These are phyloP conservation scores for Digitonthophagus gazella DNA, from an alignment of 2,888 invertebrate species.

Conservation along the genomic window DNA sequence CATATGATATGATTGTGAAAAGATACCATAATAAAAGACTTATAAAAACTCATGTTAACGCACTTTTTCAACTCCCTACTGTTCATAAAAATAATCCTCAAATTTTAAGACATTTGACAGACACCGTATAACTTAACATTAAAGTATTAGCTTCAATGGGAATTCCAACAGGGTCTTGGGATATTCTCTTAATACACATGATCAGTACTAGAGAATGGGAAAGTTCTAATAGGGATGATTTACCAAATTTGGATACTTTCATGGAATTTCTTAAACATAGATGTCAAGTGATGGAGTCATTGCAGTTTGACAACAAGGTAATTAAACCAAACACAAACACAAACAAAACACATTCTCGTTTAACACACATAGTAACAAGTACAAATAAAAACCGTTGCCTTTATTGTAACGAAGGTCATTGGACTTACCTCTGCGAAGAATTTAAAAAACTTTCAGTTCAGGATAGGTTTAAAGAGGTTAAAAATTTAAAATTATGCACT, in stretches of 20 bases:
- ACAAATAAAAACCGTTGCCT: not conserved
- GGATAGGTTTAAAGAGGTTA: slow-evolving; percentile 8
- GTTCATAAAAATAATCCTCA: too few species aligned
- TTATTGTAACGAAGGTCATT: not conserved
- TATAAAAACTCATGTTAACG: slow-evolving; percentile 21
- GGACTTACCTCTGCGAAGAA: slow-evolving; percentile 1
- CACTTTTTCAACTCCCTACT: too few species aligned
- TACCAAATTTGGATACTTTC: slow-evolving; percentile 8
- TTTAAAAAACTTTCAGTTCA: slow-evolving; percentile 6
- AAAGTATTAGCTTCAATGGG: slow-evolving; percentile 11
- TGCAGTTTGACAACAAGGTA: not conserved
- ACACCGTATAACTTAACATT: slow-evolving; percentile 10
- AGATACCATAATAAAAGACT: slow-evolving; percentile 17
- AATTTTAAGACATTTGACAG: slow-evolving; percentile 11
- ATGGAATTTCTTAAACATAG: not conserved
- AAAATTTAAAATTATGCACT: slow-evolving; percentile 6
- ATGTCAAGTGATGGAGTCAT: slow-evolving; percentile 4
- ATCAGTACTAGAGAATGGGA: slow-evolving; percentile 10
- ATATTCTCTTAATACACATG: slow-evolving; percentile 7
- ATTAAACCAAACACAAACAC: not conserved
- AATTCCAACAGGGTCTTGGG: slow-evolving; percentile 11
- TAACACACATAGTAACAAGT: not conserved
- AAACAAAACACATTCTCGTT: slow-evolving; percentile 2
- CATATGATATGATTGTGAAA: slow-evolving; percentile 16
- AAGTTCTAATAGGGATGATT: not conserved